A percentile compares a stretch with the other conserved stretches of the same genome.
Conservation (phyloP, 1,140 invertebrate species). For the Heliothis virescens region DNA sequence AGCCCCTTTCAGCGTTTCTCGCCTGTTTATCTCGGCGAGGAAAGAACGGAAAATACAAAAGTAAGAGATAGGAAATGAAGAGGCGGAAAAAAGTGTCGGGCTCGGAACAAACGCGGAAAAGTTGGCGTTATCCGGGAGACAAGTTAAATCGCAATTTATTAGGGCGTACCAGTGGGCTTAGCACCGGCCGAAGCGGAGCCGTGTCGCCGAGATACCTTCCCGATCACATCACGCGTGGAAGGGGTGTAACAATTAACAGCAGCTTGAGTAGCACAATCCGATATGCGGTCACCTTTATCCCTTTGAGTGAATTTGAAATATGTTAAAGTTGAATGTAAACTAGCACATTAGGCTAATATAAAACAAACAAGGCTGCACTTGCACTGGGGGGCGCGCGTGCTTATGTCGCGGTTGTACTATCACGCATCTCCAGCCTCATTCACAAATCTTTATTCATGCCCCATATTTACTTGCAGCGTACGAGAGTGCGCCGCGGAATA, state of each 20-base stretch:
- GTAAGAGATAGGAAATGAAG: constrained; percentile 86
- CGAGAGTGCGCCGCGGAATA: constrained; percentile 47
- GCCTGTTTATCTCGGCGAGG: constrained; percentile 85
- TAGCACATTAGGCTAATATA: constrained; percentile 22
- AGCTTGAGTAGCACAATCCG: too few relatives aligned
- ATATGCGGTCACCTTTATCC: not conserved
- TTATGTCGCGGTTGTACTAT: constrained; percentile 73
- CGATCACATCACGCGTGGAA: constrained; percentile 10
- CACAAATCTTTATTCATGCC: constrained; percentile 70
- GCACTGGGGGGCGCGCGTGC: constrained; percentile 64
- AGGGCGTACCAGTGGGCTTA: constrained; percentile 81
- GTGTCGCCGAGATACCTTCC: constrained; percentile 28
- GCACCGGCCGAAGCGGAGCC: constrained; percentile 60
- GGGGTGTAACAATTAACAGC: not conserved
- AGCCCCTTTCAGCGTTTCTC: constrained; percentile 86
- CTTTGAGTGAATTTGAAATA: not conserved
- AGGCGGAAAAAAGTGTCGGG: constrained; percentile 86
- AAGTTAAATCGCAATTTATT: constrained; percentile 86
- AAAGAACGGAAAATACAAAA: constrained; percentile 86
- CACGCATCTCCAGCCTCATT: constrained; percentile 67
- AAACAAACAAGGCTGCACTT: constrained; percentile 45
- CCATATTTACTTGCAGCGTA: constrained; percentile 61
- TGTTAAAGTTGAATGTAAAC: constrained; percentile 4
- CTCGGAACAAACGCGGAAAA: constrained; percentile 84
- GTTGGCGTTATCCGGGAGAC: constrained; percentile 85